phyloP scores from a whole-genome alignment of 2,888 invertebrate genomes.

The Gerosis bhagava region DNA sequence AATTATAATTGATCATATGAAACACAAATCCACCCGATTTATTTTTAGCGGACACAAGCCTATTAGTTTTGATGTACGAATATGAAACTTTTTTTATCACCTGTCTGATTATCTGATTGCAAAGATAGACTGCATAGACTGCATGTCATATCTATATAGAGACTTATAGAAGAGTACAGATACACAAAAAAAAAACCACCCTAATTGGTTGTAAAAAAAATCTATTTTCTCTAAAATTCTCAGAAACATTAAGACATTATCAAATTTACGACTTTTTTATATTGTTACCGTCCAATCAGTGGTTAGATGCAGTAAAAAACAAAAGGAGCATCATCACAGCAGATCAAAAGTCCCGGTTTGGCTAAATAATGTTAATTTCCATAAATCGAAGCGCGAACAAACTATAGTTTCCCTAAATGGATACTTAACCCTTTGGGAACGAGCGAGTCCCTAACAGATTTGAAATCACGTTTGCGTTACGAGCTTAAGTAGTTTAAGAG shows the following conservation, averaged over 20 bases:
- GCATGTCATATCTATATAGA: too few relatives aligned
- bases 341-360: conserved; percentile 48
- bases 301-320: conserved; percentile 28
- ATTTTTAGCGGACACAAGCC: too few relatives aligned
- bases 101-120: too few relatives aligned
- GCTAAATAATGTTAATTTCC: conserved; percentile 57
- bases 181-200: too few relatives aligned
- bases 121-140: too few relatives aligned
- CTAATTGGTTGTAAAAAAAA: too few relatives aligned
- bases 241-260: conserved; percentile 21
- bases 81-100: too few relatives aligned
- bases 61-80: too few relatives aligned
- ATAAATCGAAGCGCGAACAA: conserved; percentile 76
- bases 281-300: conserved; percentile 30
- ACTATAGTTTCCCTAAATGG: conserved; percentile 61
- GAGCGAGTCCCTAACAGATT: conserved; percentile 27
- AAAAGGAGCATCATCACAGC: conserved; percentile 34
- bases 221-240: too few relatives aligned
- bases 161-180: too few relatives aligned
- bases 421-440: conserved; percentile 50
- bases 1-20: too few relatives aligned
- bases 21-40: too few relatives aligned
- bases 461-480: conserved; percentile 7
- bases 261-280: conserved; percentile 19
- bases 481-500: neutral